Base-by-base conservation (phyloP, 2,888 invertebrate genomes). In the Chaetoderma sp. region DNA sequence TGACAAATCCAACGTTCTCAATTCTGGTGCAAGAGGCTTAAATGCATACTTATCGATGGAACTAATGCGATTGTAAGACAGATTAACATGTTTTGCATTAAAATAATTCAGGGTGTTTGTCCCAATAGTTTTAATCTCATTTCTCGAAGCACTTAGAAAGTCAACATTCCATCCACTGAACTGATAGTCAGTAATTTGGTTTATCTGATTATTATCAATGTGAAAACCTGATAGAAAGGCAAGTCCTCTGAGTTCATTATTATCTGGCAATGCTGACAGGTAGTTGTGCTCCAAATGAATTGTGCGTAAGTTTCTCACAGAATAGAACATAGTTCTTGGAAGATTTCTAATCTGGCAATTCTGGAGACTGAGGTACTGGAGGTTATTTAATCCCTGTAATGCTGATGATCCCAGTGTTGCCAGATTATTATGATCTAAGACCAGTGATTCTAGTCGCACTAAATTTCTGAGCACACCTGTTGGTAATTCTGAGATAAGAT, bases 281-380 rank as follows among this genome's bases (percentile, higher is more conserved):
- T 69, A 62, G 63, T 82, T 82, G 39, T 70, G 57, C 1, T 78
- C 77, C 8, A 80, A 60, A 44, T 80, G 77, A 8, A 82, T 60
- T 3, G 67, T 65, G 16, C 60, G 55, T 27, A 80, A 49, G n/a
- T 59, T 63, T 5, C 70, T 61, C 50, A 76, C 61, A 27, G 67
- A 58, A 16, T 58, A 49, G 52, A 80, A 78, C 23, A 82, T 66
- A 33, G 76, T 77, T 58, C 62, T 69, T 16, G 74, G 71, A 23
- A 82, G 64, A 4, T 65, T 50, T 10, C 63, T 63, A 8, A 82
- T 65, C 25, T 66, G 67, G 63, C 80, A 80, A 16, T 67, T 66
- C 55, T 76, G 62, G 27, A 75, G 61, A 42, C 65, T 68, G 5
- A 82, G 65, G 21, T 63, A 62, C 8, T 63, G 61, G 13, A 82